phyloP scores from a whole-genome alignment of 2,113 vertebrate species.

The Meleagris gallopavo region DNA sequence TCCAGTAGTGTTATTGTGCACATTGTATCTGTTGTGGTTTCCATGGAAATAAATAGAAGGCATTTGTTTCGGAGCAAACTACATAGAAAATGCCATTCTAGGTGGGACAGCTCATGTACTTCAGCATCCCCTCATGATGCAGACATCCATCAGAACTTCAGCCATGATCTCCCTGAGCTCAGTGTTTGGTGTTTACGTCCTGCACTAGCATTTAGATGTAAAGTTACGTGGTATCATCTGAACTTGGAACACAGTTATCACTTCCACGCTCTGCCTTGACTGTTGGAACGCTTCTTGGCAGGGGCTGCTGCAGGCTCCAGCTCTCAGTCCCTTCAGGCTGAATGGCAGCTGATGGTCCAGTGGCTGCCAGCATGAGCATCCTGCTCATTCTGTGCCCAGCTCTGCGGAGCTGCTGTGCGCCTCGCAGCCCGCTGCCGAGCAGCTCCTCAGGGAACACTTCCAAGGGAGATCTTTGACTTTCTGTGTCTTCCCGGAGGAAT shows the following conservation, averaged over 20 bases:
- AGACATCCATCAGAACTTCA: not conserved
- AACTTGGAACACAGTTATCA: conserved; percentile 48
- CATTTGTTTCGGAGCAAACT: too few relatives aligned
- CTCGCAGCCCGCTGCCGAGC: conserved; percentile 51
- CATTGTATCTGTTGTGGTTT: too few relatives aligned
- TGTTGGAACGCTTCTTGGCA: conserved; percentile 55
- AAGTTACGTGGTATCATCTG: conserved; percentile 35
- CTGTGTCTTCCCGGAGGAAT: conserved; percentile 66
- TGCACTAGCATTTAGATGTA: conserved; percentile 22
- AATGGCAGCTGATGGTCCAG: conserved; percentile 37
- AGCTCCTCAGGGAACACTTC: conserved; percentile 66
- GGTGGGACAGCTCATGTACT: accelerated
- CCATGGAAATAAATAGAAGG: too few relatives aligned
- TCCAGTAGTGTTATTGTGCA: too few relatives aligned
- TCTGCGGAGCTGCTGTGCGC: not conserved
- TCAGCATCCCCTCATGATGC: not conserved
- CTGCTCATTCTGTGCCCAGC: not conserved
- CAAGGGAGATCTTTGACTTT: conserved; percentile 68
- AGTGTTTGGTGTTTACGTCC: not conserved
- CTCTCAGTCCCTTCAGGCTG: conserved; percentile 50
- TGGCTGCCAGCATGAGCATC: not conserved
- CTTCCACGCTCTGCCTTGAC: conserved; percentile 50
- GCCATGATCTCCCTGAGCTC: not conserved
- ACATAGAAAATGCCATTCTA: not conserved
- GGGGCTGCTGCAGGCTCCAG: conserved; percentile 28